A percentile compares a stretch with the other conserved stretches of the same genome.
Conservation (phyloP, 2,113 vertebrate genomes). For the Columba janthina region DNA sequence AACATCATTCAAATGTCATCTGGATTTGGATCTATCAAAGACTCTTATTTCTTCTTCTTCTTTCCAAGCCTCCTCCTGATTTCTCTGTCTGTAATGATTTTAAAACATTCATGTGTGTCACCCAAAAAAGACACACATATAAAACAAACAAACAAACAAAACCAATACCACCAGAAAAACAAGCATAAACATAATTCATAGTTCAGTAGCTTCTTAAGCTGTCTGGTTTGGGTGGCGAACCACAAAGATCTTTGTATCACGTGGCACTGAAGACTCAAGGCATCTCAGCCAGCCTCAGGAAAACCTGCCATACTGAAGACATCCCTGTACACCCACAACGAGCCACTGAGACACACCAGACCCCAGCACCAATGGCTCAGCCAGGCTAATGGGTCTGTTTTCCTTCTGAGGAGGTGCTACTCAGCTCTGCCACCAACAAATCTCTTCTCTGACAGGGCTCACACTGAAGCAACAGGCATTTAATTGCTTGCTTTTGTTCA, state of each 20-base stretch:
- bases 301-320: neutral
- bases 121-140: neutral
- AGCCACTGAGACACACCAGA: rapidly evolving
- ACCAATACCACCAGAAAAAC: neutral
- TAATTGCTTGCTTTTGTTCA: slow-evolving; percentile 43
- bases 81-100: neutral
- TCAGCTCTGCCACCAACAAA: neutral
- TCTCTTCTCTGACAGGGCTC: neutral
- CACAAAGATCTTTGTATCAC: rapidly evolving
- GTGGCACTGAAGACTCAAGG: neutral
- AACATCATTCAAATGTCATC: neutral
- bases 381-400: neutral
- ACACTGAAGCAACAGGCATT: neutral
- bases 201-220: neutral
- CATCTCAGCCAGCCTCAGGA: neutral
- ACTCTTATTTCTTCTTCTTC: neutral
- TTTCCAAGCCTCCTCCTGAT: neutral
- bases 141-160: too few species aligned
- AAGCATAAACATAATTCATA: neutral
- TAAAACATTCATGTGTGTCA: neutral
- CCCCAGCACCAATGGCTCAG: neutral
- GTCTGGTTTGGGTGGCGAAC: neutral
- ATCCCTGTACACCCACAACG: rapidly evolving
- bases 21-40: neutral
- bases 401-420: neutral